phyloP scores from a whole-genome alignment of 1,140 invertebrate species.

The Philotrypesis tridentata region DNA sequence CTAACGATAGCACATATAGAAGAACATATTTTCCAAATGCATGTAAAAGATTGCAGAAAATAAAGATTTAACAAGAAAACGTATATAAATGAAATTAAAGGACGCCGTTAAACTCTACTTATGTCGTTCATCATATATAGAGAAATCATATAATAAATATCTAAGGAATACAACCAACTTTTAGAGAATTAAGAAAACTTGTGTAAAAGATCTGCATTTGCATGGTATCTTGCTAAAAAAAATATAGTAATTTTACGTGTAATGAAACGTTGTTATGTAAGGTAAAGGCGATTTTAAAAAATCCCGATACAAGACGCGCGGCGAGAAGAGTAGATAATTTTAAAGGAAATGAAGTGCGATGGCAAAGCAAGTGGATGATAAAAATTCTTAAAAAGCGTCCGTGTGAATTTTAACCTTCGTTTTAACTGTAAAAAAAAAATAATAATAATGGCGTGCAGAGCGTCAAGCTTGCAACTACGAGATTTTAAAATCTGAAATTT shows the following conservation, averaged over 20 bases:
- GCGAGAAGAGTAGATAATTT: neutral
- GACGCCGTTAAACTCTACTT: neutral
- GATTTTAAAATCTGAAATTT: neutral
- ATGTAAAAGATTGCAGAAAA: neutral
- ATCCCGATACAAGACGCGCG: neutral
- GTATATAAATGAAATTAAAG: neutral
- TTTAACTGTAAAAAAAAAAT: slow-evolving; percentile 24
- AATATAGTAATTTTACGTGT: slow-evolving; percentile 36
- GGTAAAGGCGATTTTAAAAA: slow-evolving; percentile 13
- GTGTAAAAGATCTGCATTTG: slow-evolving; percentile 53
- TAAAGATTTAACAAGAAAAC: slow-evolving; percentile 5
- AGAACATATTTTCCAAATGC: slow-evolving; percentile 43
- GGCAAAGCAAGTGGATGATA: slow-evolving; percentile 3
- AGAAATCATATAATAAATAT: slow-evolving; percentile 40
- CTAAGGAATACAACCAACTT: slow-evolving; percentile 57
- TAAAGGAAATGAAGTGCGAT: neutral
- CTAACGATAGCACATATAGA: neutral
- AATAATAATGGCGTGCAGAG: slow-evolving; percentile 4
- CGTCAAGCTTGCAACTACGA: neutral
- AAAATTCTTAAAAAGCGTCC: slow-evolving; percentile 17
- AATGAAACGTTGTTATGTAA: slow-evolving; percentile 44
- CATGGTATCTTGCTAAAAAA: slow-evolving; percentile 46
- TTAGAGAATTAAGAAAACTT: slow-evolving; percentile 48
- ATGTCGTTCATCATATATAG: slow-evolving; percentile 9
- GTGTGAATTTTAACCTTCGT: slow-evolving; percentile 40